Conservation (phyloP, 2,888 invertebrate species). For the Bedellia somnulentella region DNA sequence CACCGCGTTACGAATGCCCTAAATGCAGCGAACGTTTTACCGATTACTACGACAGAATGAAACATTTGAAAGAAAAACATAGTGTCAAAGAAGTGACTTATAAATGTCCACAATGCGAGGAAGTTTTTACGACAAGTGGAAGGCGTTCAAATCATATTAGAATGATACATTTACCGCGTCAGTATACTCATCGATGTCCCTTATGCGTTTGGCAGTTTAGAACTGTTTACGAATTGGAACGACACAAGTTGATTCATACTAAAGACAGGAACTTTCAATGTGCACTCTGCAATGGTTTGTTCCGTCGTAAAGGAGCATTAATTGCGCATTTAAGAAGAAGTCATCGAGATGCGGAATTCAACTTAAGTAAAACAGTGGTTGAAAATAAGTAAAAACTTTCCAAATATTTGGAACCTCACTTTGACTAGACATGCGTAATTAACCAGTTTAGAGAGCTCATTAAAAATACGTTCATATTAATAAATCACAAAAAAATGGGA, state of each 20-base stretch:
- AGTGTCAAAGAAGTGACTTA: conserved; percentile 35
- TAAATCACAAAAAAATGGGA: no score
- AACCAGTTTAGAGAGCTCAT: no score
- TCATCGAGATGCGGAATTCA: no score
- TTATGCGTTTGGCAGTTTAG: conserved; percentile 40
- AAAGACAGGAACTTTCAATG: conserved; percentile 36
- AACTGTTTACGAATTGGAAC: conserved; percentile 37
- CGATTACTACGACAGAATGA: conserved; percentile 39
- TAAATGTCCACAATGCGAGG: conserved; percentile 32
- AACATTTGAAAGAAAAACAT: conserved; percentile 37
- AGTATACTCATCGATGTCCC: conserved; percentile 25
- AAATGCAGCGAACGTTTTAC: conserved; percentile 37
- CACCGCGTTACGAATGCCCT: conserved; percentile 24
- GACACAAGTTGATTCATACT: conserved; percentile 39
- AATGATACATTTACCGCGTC: conserved; percentile 31
- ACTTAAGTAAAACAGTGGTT: no score
- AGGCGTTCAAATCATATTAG: conserved; percentile 33
- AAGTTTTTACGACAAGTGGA: conserved; percentile 39
- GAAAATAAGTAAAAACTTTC: no score
- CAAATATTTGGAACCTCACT: no score
- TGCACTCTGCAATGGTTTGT: conserved; percentile 31
- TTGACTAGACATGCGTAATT: no score
- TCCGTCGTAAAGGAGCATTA: conserved; percentile 28
- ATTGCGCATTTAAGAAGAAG: conserved; percentile 30
- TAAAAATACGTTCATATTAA: no score